Evolutionary conservation across 1,140 invertebrate genomes (phyloP), one percentile per base, ranked within the genome.

Genomic region (Pachyrhynchus sulphureomaculatus): DNA sequence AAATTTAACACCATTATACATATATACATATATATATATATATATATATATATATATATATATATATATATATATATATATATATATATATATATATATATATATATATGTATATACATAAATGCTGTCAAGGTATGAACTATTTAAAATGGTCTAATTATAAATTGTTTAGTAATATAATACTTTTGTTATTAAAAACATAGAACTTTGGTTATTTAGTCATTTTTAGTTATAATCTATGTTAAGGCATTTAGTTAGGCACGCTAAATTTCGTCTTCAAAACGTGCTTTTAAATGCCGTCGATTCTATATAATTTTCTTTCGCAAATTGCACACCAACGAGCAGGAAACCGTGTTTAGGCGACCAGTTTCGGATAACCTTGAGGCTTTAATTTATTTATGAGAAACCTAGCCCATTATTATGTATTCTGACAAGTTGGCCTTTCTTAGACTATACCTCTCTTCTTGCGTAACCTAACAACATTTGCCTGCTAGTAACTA

Each of bases 341-440:
- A 71, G 54, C 59, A 67, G 69, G 69, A 71, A 71, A 71, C 56
- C 53, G 62, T 36, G 67, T 69, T 69, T 69, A 53, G 65, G 67
- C 48, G 59, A 68, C 69, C 67, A 70, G 67, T 70, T 70, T 70
- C 44, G 67, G 65, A 69, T 65, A 68, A 69, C 69, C 69, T 71
- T 71, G 69, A 62, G 54, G 57, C 49, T 71, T 66, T 65, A 67
- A 69, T 71, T 69, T 71, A 69, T 71, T 71, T 71, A 69, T 69
- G 65, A 65, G 67, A 67, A 62, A 70, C 67, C 69, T 71, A 71
- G 42, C 67, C 69, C 69, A 69, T 70, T 68, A 70, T 70, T 70
- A 70, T 67, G 58, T 54, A 52, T 52, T 60, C 62, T 61, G 63
- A 65, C 63, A 65, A 62, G 44, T 62, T 60, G 63, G 58, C 65